Evolutionary conservation across 1,140 invertebrate genomes (phyloP).

Genomic region (Patella vulgata): DNA sequence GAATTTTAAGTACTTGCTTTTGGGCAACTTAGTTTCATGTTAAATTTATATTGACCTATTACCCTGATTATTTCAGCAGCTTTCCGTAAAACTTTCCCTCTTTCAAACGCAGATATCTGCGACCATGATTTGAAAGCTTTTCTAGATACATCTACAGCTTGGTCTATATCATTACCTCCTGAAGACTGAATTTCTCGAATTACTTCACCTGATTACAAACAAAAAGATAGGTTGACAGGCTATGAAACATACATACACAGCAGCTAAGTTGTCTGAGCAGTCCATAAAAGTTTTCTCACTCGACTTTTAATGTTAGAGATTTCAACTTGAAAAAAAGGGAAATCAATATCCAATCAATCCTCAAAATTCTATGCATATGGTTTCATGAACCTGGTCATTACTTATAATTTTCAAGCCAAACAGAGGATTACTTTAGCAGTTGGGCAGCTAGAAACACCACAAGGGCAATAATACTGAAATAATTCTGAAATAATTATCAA

Average conservation of each 20-base stretch:
- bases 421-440: too few relatives aligned
- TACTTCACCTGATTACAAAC: constrained; percentile 41
- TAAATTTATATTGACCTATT: not conserved
- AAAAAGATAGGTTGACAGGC: not conserved
- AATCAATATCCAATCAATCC: too few relatives aligned
- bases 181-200: constrained; percentile 46
- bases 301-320: too few relatives aligned
- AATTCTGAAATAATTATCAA: not conserved
- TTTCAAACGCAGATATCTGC: constrained; percentile 55
- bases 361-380: too few relatives aligned
- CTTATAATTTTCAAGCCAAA: too few relatives aligned
- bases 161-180: constrained; percentile 51
- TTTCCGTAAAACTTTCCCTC: constrained; percentile 56
- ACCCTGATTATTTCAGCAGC: constrained; percentile 62
- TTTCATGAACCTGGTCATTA: too few relatives aligned
- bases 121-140: constrained; percentile 54
- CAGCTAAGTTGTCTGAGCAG: constrained; percentile 2
- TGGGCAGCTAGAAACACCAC: too few relatives aligned
- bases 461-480: not conserved
- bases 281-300: too few relatives aligned
- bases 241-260: not conserved
- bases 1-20: too few relatives aligned
- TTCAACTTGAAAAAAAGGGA: too few relatives aligned
- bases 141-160: constrained; percentile 48
- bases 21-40: not conserved